Conservation (phyloP, 37 sponge, comb jelly and placozoan species). For the Tethya wilhelma region DNA sequence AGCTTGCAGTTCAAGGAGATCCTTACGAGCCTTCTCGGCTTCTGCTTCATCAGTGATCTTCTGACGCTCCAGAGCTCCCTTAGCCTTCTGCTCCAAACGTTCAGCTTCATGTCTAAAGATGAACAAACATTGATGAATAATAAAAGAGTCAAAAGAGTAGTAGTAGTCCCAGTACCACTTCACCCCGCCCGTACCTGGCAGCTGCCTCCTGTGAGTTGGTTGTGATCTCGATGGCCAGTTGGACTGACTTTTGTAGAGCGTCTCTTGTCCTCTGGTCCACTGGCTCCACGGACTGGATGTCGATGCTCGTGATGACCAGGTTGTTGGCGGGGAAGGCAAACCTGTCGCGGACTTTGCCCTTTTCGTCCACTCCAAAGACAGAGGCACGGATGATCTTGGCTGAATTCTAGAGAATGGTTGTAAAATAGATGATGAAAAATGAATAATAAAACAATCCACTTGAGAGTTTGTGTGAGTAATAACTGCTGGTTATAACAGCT, state of each 20-base stretch:
- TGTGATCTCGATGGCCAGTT: constrained; percentile 99
- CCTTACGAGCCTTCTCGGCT: constrained; percentile 93
- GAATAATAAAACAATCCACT: no score
- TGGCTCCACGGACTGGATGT: constrained; percentile 99
- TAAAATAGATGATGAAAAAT: not conserved
- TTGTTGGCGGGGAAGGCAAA: constrained; percentile 95
- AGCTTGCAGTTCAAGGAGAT: constrained; percentile 94
- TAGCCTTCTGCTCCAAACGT: constrained; percentile 97
- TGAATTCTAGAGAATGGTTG: constrained; percentile 74
- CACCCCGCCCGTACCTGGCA: constrained; percentile 82
- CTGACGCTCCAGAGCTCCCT: constrained; percentile 96
- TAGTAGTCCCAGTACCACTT: not conserved
- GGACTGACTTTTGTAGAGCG: constrained; percentile 99
- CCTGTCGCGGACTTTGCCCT: constrained; percentile 85
- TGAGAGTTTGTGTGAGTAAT: not conserved
- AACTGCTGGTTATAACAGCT: not conserved
- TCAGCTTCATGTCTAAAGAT: constrained; percentile 93
- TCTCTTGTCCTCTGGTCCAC: constrained; percentile 99
- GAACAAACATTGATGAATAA: not conserved
- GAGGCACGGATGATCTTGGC: constrained; percentile 98
- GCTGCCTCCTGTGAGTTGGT: constrained; percentile 99
- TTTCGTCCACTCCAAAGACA: constrained; percentile 97
- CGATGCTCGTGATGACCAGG: constrained; percentile 97
- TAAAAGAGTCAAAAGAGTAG: not conserved
- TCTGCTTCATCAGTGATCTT: constrained; percentile 99